Evolutionary conservation across 2,888 invertebrate genomes (phyloP).

Genomic region (Cacoxenus indagator): DNA sequence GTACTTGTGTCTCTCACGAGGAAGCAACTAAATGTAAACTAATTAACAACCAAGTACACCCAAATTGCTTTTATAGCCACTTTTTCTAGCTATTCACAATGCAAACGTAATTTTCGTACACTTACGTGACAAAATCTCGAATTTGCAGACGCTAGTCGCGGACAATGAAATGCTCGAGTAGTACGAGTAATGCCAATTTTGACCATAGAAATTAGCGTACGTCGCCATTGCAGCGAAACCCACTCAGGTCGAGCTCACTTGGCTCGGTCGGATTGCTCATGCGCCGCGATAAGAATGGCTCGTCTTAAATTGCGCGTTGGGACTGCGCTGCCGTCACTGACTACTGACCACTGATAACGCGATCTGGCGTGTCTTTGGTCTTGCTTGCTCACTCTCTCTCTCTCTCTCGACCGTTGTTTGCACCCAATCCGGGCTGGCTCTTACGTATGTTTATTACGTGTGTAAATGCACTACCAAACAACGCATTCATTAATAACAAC

Average conservation of each 20-base stretch:
- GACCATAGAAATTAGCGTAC: conserved; percentile 17
- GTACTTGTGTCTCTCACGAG: conserved; percentile 39
- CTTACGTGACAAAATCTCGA: conserved; percentile 63
- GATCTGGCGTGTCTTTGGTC: conserved; percentile 15
- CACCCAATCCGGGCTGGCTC: neutral
- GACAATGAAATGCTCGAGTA: too few species aligned
- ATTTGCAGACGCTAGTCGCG: conserved; percentile 32
- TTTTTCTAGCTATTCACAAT: conserved; percentile 40
- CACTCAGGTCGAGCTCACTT: neutral
- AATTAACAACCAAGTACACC: conserved; percentile 54
- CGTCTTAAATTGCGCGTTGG: conserved; percentile 49
- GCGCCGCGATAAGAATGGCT: conserved; percentile 10
- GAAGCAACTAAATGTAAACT: conserved; percentile 56
- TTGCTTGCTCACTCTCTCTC: neutral
- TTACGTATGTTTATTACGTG: neutral
- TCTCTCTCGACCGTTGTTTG: neutral
- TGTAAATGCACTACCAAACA: neutral
- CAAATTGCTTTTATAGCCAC: conserved; percentile 65
- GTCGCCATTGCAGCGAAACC: neutral
- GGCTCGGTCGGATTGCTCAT: conserved; percentile 13
- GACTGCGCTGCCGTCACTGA: conserved; percentile 7
- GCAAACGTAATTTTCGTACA: conserved; percentile 53
- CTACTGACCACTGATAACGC: conserved; percentile 15
- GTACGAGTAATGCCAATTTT: too few species aligned
- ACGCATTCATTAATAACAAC: conserved; percentile 16